Evolutionary conservation across 2,113 vertebrate species (phyloP).

Genomic region (Tauraco erythrolophus): DNA sequence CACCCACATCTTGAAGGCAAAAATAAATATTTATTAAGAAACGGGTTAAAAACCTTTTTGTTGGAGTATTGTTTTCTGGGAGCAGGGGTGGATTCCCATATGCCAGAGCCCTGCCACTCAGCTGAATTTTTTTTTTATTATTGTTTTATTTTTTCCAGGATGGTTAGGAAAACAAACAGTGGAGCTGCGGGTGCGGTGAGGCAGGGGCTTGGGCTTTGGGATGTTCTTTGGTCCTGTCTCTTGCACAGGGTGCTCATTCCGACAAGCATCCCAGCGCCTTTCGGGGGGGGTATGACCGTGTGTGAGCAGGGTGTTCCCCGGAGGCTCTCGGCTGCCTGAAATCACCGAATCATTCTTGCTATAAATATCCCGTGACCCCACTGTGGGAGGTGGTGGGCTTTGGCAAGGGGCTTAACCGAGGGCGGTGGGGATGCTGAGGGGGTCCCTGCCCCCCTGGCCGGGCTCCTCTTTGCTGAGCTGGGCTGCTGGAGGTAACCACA

Average conservation of each 20-base stretch:
- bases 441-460: background rate
- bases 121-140: background rate
- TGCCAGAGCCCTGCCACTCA: background rate
- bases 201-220: background rate
- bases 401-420: background rate
- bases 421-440: background rate
- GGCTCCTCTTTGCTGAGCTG: background rate
- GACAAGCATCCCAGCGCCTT: background rate
- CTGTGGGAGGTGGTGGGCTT: background rate
- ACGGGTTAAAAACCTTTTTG: conserved; percentile 9
- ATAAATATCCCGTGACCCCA: background rate
- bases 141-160: background rate
- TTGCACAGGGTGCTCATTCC: background rate
- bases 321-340: background rate
- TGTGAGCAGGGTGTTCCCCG: background rate
- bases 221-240: background rate
- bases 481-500: background rate
- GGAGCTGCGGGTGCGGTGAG: background rate
- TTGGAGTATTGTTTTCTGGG: background rate
- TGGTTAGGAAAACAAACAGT: background rate
- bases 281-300: rapidly evolving
- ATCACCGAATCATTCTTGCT: background rate
- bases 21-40: conserved; percentile 41
- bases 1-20: background rate
- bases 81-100: background rate